phyloP scores from a whole-genome alignment of 2,113 vertebrate species.

The Anthoscopus minutus region DNA sequence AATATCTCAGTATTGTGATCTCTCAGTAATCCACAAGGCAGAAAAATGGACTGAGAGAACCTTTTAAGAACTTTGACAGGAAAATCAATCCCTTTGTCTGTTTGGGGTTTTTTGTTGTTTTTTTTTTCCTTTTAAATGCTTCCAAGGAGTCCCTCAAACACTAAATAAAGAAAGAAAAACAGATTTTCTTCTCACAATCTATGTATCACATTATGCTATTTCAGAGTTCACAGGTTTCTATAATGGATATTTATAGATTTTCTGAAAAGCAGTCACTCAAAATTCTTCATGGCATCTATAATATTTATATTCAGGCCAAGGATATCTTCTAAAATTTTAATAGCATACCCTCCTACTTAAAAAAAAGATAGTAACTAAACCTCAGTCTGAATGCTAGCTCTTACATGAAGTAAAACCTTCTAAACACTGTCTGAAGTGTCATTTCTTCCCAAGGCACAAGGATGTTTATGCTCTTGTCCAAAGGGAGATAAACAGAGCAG shows the following conservation, averaged over 20 bases:
- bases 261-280: background rate
- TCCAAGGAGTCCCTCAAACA: background rate
- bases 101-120: background rate
- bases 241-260: background rate
- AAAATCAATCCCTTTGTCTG: background rate
- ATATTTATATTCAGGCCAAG: background rate
- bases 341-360: background rate
- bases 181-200: background rate
- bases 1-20: background rate
- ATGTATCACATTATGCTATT: background rate
- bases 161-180: background rate
- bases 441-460: slow-evolving; percentile 34
- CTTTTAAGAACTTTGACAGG: background rate
- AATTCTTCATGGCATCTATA: background rate
- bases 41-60: background rate
- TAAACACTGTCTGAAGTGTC: background rate
- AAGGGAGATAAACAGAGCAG: slow-evolving; percentile 50
- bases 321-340: background rate
- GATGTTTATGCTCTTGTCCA: slow-evolving; percentile 69
- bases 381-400: background rate
- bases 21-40: background rate
- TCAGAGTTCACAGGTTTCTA: background rate
- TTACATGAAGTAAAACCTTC: background rate
- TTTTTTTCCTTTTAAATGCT: background rate
- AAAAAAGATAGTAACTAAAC: background rate